Base-by-base conservation (phyloP, 1,140 invertebrate genomes). In the Kradibia gibbosae region DNA sequence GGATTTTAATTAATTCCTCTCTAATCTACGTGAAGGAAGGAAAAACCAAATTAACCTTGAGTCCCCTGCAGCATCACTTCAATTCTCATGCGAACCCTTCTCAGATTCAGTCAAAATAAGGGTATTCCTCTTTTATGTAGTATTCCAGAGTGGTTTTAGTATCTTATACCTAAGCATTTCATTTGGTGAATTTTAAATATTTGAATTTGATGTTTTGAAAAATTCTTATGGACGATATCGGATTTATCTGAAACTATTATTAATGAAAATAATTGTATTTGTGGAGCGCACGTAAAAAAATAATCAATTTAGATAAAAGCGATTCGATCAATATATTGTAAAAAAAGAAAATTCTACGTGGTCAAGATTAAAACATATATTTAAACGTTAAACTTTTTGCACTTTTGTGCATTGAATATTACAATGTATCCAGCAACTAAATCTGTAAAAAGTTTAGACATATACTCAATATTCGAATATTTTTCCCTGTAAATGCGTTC, bases 21-120 rank as follows among this genome's bases (percentile, higher is more conserved):
- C 36, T 31, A 20, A 39, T 42, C 22, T 15, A 11, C 34, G n/a
- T 45, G 67, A 67, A 48, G 55, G 65, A 70, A 53, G 72, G 72
- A 81, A 81, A 81, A 81, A 81, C 60, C 42, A 70, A 81, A 81
- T 81, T 67, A 81, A 48, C 72, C 75, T 67, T 25, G 45, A 75
- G 55, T 75, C 74, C 34, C 57, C 57, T 67, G 71, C 28, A 55
- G 77, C 77, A 31, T 39, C 60, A 55, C 60, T 28, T 55, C 60
- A 15, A 48, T 22, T 11, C 22, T 53, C 72, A 5, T 31, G 7
- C 17, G 39, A 70, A 80, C 67, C 78, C 78, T 74, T 74, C 78
- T 80, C 57, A 80, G 78, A 80, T 80, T 74, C 53, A 74, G 65
- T 42, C 39, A 65, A 57, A 65, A 48, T 57, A 62, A 79, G 50